Percentiles rank a stretch among this genome's conserved stretches.
These are phyloP conservation scores for Cavia porcellus DNA, from an alignment of 2,113 vertebrate genomes.

Conservation along the genomic window DNA sequence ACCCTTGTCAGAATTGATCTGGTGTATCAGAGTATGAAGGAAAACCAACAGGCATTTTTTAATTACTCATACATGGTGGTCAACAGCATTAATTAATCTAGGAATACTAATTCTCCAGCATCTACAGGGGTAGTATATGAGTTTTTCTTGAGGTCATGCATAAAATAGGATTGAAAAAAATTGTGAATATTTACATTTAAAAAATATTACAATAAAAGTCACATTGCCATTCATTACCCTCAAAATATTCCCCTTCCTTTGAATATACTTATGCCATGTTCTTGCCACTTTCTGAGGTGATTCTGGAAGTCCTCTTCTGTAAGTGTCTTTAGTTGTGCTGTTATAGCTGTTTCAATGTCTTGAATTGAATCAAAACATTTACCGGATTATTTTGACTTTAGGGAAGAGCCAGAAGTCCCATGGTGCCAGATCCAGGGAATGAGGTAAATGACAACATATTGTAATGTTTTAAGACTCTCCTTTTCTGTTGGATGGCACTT, in stretches of 20 bases:
- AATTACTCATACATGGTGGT: not conserved
- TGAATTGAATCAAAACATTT: not conserved
- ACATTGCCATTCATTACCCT: not conserved
- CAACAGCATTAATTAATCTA: not conserved
- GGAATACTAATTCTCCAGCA: not conserved
- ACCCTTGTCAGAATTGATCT: not conserved
- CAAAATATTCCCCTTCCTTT: not conserved
- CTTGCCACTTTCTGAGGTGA: not conserved
- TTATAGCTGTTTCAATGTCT: not conserved
- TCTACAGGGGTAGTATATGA: not conserved
- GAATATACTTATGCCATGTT: not conserved
- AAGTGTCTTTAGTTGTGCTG: not conserved
- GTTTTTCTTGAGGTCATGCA: not conserved
- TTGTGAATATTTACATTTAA: not conserved
- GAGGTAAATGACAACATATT: not conserved
- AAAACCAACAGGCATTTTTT: not conserved
- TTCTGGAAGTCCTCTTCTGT: not conserved
- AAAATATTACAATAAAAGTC: not conserved
- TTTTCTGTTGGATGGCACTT: not conserved
- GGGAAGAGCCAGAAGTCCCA: not conserved
- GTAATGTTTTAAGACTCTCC: not conserved
- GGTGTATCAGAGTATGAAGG: not conserved
- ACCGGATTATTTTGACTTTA: not conserved
- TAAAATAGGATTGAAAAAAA: not conserved
- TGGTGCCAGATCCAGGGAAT: not conserved